Conservation (phyloP, 2,797 vertebrate genomes). For the Sebastolobus altivelis region DNA sequence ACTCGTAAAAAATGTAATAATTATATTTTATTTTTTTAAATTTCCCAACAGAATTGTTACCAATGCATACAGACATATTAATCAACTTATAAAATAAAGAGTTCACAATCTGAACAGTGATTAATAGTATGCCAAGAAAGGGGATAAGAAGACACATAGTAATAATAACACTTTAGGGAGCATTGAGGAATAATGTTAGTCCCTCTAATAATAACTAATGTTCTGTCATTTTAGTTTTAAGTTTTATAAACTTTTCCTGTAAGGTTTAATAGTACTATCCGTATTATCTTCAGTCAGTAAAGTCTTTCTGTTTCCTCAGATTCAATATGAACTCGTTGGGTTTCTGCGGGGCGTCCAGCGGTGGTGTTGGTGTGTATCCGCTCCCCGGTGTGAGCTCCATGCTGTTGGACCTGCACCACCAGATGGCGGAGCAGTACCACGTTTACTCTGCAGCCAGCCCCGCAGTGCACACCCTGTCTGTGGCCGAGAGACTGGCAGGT, state of each 20-base stretch:
- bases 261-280: neutral
- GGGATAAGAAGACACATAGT: neutral
- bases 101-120: neutral
- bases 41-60: neutral
- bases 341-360: constrained; percentile 72
- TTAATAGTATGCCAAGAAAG: neutral
- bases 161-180: neutral
- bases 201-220: too few relatives aligned
- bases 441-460: constrained; percentile 59
- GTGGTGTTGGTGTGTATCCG: constrained; percentile 44
- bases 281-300: neutral
- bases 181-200: neutral
- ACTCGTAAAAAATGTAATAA: neutral
- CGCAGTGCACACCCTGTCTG: constrained; percentile 72
- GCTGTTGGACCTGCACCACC: constrained; percentile 82
- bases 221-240: too few relatives aligned
- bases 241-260: too few relatives aligned
- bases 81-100: neutral
- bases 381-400: constrained; percentile 71
- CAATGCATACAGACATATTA: neutral
- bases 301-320: neutral
- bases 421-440: constrained; percentile 80
- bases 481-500: constrained; percentile 88
- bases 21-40: neutral
- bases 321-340: constrained; percentile 71